Evolutionary conservation across 2,797 vertebrate species (phyloP).

Genomic region (Oryzias sinensis): DNA sequence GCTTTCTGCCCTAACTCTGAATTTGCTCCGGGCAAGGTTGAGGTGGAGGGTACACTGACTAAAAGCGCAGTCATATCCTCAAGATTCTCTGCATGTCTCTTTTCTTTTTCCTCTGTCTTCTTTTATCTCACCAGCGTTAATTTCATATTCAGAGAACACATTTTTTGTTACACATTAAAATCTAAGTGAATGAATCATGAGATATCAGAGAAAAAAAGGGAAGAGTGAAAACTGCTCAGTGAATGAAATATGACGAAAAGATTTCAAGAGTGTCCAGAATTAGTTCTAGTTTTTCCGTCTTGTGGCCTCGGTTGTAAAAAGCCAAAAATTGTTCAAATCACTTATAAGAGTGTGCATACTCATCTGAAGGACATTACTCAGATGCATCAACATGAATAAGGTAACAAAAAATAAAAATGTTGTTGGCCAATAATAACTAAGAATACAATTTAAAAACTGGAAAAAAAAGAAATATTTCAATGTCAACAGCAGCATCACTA

Average conservation of each 20-base stretch:
- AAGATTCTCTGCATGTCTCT: slow-evolving; percentile 48
- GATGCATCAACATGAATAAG: neutral
- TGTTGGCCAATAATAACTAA: slow-evolving; percentile 7
- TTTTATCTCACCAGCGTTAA: slow-evolving; percentile 28
- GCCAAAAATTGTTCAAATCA: slow-evolving; percentile 18
- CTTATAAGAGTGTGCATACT: slow-evolving; percentile 5
- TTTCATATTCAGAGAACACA: slow-evolving; percentile 25
- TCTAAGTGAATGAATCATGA: slow-evolving; percentile 12
- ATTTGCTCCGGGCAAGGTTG: slow-evolving; percentile 76
- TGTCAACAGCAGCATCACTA: neutral
- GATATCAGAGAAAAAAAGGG: slow-evolving; percentile 9
- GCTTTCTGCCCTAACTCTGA: slow-evolving; percentile 66
- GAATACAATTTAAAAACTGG: slow-evolving; percentile 5
- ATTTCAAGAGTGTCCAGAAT: slow-evolving; percentile 16
- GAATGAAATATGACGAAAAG: slow-evolving; percentile 8
- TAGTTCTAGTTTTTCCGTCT: slow-evolving; percentile 18
- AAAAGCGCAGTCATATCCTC: slow-evolving; percentile 63
- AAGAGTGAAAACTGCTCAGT: slow-evolving; percentile 24
- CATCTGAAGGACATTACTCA: neutral
- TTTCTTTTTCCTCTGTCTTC: slow-evolving; percentile 15
- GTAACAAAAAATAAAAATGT: neutral
- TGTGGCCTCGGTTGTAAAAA: slow-evolving; percentile 22
- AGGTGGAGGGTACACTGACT: slow-evolving; percentile 65
- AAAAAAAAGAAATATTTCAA: neutral
- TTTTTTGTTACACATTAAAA: slow-evolving; percentile 15